Evolutionary conservation across 2,113 vertebrate species (phyloP).

Genomic region (Rhegmatorhina hoffmannsi): DNA sequence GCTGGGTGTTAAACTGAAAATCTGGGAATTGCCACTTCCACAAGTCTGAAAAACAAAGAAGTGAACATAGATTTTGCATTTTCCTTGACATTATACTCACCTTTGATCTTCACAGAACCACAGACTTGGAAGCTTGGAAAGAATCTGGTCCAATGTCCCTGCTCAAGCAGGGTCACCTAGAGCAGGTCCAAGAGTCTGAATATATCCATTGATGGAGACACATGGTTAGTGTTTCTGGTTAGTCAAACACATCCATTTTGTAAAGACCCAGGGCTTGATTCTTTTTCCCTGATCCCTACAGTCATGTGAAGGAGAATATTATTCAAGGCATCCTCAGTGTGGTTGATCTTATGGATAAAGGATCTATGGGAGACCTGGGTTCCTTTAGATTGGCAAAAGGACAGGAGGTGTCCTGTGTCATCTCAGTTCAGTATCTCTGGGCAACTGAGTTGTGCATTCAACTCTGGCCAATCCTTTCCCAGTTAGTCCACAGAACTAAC

Average conservation of each 20-base stretch:
- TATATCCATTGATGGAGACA: background rate
- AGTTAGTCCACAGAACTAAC: background rate
- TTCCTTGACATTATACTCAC: background rate
- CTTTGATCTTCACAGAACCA: background rate
- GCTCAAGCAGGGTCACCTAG: background rate
- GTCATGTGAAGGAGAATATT: background rate
- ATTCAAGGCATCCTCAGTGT: background rate
- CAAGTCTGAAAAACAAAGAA: background rate
- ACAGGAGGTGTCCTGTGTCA: background rate
- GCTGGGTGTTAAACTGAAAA: background rate
- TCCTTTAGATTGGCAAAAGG: background rate
- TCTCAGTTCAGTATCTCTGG: background rate
- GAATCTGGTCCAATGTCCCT: background rate
- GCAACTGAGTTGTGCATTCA: background rate
- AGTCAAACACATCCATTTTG: background rate
- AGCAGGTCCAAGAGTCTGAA: background rate
- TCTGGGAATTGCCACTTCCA: background rate
- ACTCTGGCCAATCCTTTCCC: background rate
- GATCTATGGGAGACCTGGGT: background rate
- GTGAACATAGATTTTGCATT: background rate
- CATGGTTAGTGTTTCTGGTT: background rate
- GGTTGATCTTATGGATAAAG: rapidly evolving
- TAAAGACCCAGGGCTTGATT: background rate
- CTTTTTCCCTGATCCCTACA: background rate
- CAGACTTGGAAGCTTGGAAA: background rate